Conservation (phyloP, 2,797 vertebrate species). For the Lophura swinhoii region DNA sequence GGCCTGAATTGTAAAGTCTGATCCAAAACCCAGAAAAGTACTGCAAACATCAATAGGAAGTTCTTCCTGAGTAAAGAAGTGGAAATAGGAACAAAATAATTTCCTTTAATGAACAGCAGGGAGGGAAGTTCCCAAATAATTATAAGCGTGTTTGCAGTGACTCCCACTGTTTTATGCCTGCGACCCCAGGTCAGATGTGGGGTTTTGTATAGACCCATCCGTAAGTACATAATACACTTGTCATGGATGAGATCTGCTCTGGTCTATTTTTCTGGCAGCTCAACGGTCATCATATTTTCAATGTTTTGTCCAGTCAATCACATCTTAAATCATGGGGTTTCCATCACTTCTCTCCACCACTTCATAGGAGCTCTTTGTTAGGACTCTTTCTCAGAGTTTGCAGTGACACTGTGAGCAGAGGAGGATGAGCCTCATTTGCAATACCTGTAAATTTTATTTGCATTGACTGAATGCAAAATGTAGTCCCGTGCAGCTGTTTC, state of each 20-base stretch:
- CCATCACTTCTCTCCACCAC: background rate
- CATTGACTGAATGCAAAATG: background rate
- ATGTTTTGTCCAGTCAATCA: constrained; percentile 72
- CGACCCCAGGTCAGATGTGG: constrained; percentile 44
- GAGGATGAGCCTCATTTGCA: background rate
- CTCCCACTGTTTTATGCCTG: constrained; percentile 48
- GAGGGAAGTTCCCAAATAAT: constrained; percentile 58
- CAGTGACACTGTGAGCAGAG: background rate
- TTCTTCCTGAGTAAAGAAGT: background rate
- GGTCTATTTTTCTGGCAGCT: constrained; percentile 68
- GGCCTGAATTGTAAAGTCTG: background rate
- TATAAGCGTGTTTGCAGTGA: constrained; percentile 45
- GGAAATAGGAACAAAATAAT: constrained; percentile 29
- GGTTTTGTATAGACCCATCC: constrained; percentile 58
- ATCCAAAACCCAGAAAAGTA: background rate
- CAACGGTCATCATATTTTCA: constrained; percentile 26
- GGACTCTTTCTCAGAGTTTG: background rate
- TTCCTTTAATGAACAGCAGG: constrained; percentile 35
- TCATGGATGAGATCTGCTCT: constrained; percentile 55
- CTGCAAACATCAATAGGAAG: background rate
- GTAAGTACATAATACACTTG: constrained; percentile 57
- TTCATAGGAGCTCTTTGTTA: background rate
- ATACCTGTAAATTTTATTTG: background rate
- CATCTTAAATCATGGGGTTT: constrained; percentile 30
- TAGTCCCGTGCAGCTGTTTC: background rate